A percentile compares a stretch with the other conserved stretches of the same genome.
Evolutionary conservation across 2,888 invertebrate species (phyloP).

Genomic region (Nomada flava): DNA sequence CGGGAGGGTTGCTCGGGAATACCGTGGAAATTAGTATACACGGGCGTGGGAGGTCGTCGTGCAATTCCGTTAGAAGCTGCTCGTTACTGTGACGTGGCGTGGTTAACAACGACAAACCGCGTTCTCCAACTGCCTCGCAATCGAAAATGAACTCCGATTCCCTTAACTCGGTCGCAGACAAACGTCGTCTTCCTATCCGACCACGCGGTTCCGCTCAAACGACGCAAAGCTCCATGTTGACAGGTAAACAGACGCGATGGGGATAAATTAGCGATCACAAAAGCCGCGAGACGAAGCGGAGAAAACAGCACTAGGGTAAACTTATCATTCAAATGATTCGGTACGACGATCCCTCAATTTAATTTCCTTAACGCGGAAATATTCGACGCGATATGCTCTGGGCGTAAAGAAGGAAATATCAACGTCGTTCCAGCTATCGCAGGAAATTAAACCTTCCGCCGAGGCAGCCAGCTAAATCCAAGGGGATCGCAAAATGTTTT

Average conservation of each 20-base stretch:
- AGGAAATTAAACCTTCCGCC: too few species aligned
- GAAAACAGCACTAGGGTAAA: not conserved
- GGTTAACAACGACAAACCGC: conserved; percentile 33
- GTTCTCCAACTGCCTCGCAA: conserved; percentile 19
- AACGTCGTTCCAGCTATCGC: too few species aligned
- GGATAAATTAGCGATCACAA: conserved; percentile 42
- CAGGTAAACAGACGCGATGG: conserved; percentile 30
- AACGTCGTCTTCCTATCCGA: conserved; percentile 26
- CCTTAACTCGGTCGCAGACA: conserved; percentile 18
- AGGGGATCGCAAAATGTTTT: not conserved
- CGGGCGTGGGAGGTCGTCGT: conserved; percentile 27
- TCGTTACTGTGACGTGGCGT: conserved; percentile 33
- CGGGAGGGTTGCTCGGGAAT: conserved; percentile 17
- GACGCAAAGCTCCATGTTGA: conserved; percentile 17
- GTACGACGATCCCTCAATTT: too few species aligned
- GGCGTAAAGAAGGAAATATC: too few species aligned
- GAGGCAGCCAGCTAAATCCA: not conserved
- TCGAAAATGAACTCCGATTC: conserved; percentile 44
- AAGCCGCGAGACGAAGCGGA: not conserved
- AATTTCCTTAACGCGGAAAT: too few species aligned
- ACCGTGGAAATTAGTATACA: conserved; percentile 47
- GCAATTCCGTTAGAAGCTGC: conserved; percentile 25
- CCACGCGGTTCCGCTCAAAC: conserved; percentile 23
- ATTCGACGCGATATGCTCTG: too few species aligned
- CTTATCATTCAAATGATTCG: too few species aligned